phyloP scores from a whole-genome alignment of 2,797 vertebrate species.

The Liparis tanakae region DNA sequence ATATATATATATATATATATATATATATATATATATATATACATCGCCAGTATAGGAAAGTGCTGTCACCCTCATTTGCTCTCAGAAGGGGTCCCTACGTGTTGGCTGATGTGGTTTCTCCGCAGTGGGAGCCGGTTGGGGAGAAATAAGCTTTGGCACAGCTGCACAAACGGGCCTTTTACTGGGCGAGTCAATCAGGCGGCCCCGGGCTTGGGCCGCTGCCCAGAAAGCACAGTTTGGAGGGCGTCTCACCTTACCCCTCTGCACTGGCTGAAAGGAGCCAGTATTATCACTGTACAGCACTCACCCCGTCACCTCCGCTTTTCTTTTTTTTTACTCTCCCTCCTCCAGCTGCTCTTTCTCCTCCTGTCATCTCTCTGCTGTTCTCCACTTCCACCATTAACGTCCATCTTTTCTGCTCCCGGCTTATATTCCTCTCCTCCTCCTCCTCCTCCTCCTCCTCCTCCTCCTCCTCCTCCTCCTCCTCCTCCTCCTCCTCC shows the following conservation, averaged over 20 bases:
- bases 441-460: slow-evolving; percentile 6
- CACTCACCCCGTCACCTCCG: slow-evolving; percentile 64
- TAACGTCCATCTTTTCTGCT: slow-evolving; percentile 31
- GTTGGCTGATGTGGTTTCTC: slow-evolving; percentile 66
- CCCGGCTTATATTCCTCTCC: slow-evolving; percentile 19
- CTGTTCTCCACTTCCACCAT: slow-evolving; percentile 29
- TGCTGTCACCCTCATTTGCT: slow-evolving; percentile 59
- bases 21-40: neutral
- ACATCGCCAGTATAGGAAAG: slow-evolving; percentile 16
- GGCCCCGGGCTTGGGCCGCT: slow-evolving; percentile 71
- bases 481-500: slow-evolving; percentile 2
- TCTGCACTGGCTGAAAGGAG: slow-evolving; percentile 73
- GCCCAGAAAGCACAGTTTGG: slow-evolving; percentile 84
- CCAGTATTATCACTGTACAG: slow-evolving; percentile 78
- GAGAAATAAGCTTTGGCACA: slow-evolving; percentile 73
- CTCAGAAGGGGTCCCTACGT: slow-evolving; percentile 55
- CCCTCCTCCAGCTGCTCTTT: slow-evolving; percentile 43
- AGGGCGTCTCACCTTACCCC: slow-evolving; percentile 78
- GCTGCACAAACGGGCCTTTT: slow-evolving; percentile 79
- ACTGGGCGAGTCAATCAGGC: slow-evolving; percentile 78
- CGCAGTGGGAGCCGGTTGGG: slow-evolving; percentile 54
- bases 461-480: slow-evolving; percentile 31
- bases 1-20: too few relatives aligned
- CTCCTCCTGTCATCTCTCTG: slow-evolving; percentile 49
- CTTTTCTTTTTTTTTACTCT: slow-evolving; percentile 55